These are phyloP conservation scores for Notechis scutatus DNA, from an alignment of 2,113 vertebrate genomes.

Conservation along the genomic window DNA sequence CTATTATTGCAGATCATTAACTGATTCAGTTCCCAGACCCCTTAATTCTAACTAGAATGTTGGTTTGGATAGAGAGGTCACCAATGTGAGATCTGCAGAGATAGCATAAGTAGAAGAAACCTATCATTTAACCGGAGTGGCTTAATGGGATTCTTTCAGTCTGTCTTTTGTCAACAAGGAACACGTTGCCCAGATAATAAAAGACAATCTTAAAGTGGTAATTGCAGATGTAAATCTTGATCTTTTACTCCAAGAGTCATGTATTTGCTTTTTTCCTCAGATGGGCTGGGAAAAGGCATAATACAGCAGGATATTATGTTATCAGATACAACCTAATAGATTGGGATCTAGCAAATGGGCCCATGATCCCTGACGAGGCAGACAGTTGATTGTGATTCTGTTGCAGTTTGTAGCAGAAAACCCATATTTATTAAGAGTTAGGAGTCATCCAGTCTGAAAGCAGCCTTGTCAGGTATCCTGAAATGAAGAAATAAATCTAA, in stretches of 20 bases:
- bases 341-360: neutral
- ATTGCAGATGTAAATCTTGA: neutral
- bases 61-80: neutral
- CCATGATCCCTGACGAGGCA: neutral
- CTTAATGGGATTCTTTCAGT: neutral
- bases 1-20: neutral
- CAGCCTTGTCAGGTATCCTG: neutral
- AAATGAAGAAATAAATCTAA: neutral
- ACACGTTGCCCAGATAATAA: neutral
- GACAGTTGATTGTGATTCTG: neutral
- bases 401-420: neutral
- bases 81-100: neutral
- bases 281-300: neutral
- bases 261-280: neutral
- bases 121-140: neutral
- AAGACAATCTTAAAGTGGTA: neutral
- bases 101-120: neutral
- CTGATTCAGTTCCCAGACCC: neutral
- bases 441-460: neutral
- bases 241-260: neutral
- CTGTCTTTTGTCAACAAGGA: neutral
- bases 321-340: neutral
- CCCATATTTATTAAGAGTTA: neutral
- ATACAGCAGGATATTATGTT: neutral
- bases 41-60: neutral